Percentiles rank a stretch among this genome's conserved stretches.
phyloP scores from a whole-genome alignment of 2,113 vertebrate genomes.

The Rhabdornis inornatus region DNA sequence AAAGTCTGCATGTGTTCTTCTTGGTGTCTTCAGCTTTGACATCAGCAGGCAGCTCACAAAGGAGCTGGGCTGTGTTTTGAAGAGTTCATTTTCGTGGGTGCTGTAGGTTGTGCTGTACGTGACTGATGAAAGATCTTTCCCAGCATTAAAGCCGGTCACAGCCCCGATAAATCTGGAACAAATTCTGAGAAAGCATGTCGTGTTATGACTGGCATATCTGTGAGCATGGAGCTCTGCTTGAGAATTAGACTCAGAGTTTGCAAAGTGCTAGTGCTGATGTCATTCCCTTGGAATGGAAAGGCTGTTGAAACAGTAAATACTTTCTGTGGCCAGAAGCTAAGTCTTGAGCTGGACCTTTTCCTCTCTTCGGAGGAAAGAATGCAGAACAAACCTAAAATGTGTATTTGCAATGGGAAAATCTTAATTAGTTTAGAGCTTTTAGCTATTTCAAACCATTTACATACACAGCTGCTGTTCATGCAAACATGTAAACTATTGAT shows the following conservation, averaged over 20 bases:
- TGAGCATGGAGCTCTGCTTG: slow-evolving; percentile 34
- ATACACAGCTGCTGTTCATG: slow-evolving; percentile 57
- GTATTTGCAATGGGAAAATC: slow-evolving; percentile 68
- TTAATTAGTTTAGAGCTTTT: slow-evolving; percentile 71
- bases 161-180: slow-evolving; percentile 58
- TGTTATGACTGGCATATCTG: slow-evolving; percentile 64
- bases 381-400: slow-evolving; percentile 68
- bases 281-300: slow-evolving; percentile 70
- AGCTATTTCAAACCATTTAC: slow-evolving; percentile 64
- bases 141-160: slow-evolving; percentile 2
- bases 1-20: background rate
- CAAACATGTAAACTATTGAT: slow-evolving; percentile 56
- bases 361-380: slow-evolving; percentile 67
- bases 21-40: background rate
- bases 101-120: slow-evolving; percentile 16
- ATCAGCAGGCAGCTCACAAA: background rate
- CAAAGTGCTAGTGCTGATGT: slow-evolving; percentile 62
- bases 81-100: background rate
- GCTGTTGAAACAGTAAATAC: slow-evolving; percentile 68
- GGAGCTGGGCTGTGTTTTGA: background rate
- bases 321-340: slow-evolving; percentile 68
- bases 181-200: slow-evolving; percentile 58
- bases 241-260: slow-evolving; percentile 51
- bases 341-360: slow-evolving; percentile 60
- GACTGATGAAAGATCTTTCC: slow-evolving; percentile 46